Base-by-base conservation (phyloP, 1,140 invertebrate genomes). In the Sinonovacula constricta region DNA sequence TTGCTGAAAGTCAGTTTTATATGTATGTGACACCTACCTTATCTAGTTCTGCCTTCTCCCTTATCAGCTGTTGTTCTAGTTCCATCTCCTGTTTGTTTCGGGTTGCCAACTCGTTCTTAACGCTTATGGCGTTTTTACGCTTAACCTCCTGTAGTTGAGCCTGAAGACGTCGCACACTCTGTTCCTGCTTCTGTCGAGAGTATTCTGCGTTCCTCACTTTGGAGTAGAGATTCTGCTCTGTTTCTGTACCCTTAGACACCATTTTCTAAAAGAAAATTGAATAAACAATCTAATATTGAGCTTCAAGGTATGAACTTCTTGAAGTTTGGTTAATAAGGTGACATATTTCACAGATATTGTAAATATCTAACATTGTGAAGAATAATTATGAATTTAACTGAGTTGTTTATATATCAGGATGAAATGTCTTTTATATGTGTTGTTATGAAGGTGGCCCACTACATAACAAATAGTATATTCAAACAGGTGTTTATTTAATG, bases 131-230 rank as follows among this genome's bases (percentile, higher is more conserved):
- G 66, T 89, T 88, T 30, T 85, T 77, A 57, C 82, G 76, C 26
- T 83, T 82, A 7, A 84, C 49, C 31, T 87, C 83, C 12, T 56
- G 59, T 24, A 89, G 80, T 31, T 84, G 78, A 18, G 85, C 79
- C 59, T 88, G 83, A 12, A 88, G 49, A 26, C 84, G 79, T n/a
- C 82, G 79, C 7, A 90, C 83, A 28, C 63, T 31, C 72, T 88
- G 86, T 24, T 90, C 88, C 63, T 90, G 85, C 81, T 89, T 87
- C 74, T 89, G 84, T 28, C 88, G 80, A 14, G 68, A 53, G 75
- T 88, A 88, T 62, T 90, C 88, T 22, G 88, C 80, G 72, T 86
- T 83, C 63, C 88, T 75, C 5, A 90, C 88, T 28, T 81, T 81
- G 51, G 71, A 80, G 79, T 85, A 88, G 49, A 90, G 69, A 24